These are phyloP conservation scores for Criorhina ranunculi DNA, from an alignment of 2,888 invertebrate genomes.

Conservation along the genomic window DNA sequence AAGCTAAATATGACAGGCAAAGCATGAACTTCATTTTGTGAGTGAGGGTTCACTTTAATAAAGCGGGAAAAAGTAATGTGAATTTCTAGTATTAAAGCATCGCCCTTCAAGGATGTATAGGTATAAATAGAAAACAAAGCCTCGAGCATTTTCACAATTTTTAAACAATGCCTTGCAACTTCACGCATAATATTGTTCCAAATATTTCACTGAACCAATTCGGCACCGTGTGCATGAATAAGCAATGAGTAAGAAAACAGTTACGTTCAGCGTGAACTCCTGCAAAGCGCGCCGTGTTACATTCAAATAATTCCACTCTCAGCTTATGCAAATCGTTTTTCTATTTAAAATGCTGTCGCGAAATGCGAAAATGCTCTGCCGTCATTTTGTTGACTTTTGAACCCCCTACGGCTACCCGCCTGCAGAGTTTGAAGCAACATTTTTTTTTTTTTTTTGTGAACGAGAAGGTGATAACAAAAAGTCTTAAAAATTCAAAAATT, in stretches of 20 bases:
- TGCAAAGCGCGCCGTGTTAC: constrained; percentile 21
- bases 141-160: constrained; percentile 31
- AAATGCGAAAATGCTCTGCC: constrained; percentile 55
- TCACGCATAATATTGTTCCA: constrained; percentile 40
- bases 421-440: constrained; percentile 14
- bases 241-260: constrained; percentile 31
- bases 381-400: constrained; percentile 58
- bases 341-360: constrained; percentile 71
- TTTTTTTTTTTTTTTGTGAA: constrained; percentile 4
- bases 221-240: constrained; percentile 62
- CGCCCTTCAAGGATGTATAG: constrained; percentile 2
- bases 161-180: constrained; percentile 37
- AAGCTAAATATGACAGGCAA: constrained; percentile 65
- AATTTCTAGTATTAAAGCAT: constrained; percentile 9
- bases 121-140: constrained; percentile 25
- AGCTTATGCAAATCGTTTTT: constrained; percentile 71
- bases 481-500: constrained; percentile 26
- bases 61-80: not conserved
- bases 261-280: not conserved
- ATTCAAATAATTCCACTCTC: constrained; percentile 57
- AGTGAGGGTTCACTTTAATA: constrained; percentile 19
- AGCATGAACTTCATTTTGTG: constrained; percentile 35
- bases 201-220: constrained; percentile 38
- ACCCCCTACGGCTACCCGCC: constrained; percentile 29
- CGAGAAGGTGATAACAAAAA: constrained; percentile 54